Evolutionary conservation across 92 coral and sea anemone genomes (phyloP), one percentile per base, ranked within the genome.

Genomic region (Porites rus): DNA sequence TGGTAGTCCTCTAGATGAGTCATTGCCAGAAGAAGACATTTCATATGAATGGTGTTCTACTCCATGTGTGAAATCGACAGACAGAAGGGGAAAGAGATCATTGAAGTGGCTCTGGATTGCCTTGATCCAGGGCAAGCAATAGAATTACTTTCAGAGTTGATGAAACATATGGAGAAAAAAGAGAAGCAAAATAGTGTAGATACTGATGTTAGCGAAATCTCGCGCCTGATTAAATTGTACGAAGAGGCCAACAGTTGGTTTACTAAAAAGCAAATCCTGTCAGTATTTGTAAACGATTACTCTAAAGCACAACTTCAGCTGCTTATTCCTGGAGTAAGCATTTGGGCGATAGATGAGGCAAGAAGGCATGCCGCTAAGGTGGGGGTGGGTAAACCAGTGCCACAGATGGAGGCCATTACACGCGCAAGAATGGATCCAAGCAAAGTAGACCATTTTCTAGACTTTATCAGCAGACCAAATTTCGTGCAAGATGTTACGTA

Each of bases 401-500:
- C 62, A 65, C 31, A 28, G 14, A 75, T 38, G 25, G 68, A 38
- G 22, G 43, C 66, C 46, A 43, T 14, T 18, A 19, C 60, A n/a
- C 91, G 88, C 62, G 18, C 60, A 18, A 25, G 82, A 24, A 58
- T 88, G 54, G 60, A 66, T 10, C 75, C 43, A 31, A 60, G 17
- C 51, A 82, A 88, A 58, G 84, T 88, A 7, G 89, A 89, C 10
- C 92, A 84, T 77, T 89, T 89, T 62, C 77, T 89, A 28, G 85
- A 88, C 25, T 88, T 88, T 21, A 88, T 88, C 19, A 75, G 82
- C 54, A 75, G 83, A 13, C 94, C 94, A 43, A 82, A 82, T 64
- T 90, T 73, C 72, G 66, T 90, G 8, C 94, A 91, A 82, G 94
- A 91, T 87, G 94, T 91, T 31, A 91, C 94, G 53, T 87, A 76